phyloP scores from a whole-genome alignment of 1,140 invertebrate species.

The Melipona quadrifasciata region DNA sequence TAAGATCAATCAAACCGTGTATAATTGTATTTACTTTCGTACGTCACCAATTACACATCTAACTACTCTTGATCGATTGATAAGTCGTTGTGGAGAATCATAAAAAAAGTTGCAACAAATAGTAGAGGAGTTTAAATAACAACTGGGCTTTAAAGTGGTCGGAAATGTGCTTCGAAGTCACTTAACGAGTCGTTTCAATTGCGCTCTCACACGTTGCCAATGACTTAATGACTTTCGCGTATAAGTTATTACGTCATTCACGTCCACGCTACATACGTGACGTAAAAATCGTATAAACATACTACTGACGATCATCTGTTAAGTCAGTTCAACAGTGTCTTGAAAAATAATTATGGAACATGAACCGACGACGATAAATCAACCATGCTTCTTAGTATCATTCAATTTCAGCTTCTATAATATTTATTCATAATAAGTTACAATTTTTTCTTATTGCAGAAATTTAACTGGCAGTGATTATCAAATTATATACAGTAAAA shows the following conservation, averaged over 20 bases:
- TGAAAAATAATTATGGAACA: constrained; percentile 27
- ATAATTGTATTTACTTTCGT: too few species aligned
- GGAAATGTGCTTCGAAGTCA: constrained; percentile 47
- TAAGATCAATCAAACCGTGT: too few species aligned
- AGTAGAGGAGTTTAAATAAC: not conserved
- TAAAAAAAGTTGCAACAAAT: not conserved
- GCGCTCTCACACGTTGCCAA: constrained; percentile 47
- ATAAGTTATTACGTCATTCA: constrained; percentile 62
- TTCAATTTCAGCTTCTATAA: not conserved
- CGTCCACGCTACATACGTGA: constrained; percentile 33
- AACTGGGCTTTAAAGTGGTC: constrained; percentile 6
- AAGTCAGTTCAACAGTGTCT: constrained; percentile 28
- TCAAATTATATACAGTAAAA: not conserved
- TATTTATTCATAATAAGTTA: not conserved
- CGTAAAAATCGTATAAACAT: constrained; percentile 36
- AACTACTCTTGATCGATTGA: not conserved
- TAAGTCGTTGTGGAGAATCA: not conserved
- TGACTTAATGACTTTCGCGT: constrained; percentile 62
- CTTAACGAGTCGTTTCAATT: constrained; percentile 64
- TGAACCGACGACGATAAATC: constrained; percentile 10
- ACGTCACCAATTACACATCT: not conserved
- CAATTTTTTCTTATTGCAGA: not conserved
- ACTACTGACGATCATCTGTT: constrained; percentile 28
- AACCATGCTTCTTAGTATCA: not conserved
- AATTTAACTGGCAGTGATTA: not conserved